Percentiles rank a stretch among this genome's conserved stretches.
These are phyloP conservation scores for Pygmarrhopalites habei DNA, from an alignment of 1,140 invertebrate species.

Conservation along the genomic window DNA sequence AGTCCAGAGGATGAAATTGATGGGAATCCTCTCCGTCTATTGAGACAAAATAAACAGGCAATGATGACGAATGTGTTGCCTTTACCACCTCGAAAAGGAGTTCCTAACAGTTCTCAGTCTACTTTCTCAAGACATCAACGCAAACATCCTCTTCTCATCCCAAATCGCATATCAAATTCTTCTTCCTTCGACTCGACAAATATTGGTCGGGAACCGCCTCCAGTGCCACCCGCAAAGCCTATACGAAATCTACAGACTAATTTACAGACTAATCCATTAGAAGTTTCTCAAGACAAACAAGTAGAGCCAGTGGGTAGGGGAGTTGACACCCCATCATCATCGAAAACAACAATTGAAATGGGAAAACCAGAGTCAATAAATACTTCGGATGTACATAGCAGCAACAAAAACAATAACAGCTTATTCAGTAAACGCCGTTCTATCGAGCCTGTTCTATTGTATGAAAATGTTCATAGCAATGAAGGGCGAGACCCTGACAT, in stretches of 20 bases:
- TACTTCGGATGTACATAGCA: no score
- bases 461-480: neutral
- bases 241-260: slow-evolving; percentile 3
- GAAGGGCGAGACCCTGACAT: neutral
- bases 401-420: no score
- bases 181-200: no score
- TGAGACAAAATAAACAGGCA: slow-evolving; percentile 45
- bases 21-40: slow-evolving; percentile 63
- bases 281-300: neutral
- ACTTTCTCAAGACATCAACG: slow-evolving; percentile 63
- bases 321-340: neutral
- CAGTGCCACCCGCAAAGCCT: slow-evolving; percentile 26
- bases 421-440: neutral
- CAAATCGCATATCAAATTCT: slow-evolving; percentile 41
- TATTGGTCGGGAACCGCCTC: no score
- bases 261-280: neutral
- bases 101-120: slow-evolving; percentile 54
- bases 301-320: no score
- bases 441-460: neutral
- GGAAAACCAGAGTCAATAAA: no score
- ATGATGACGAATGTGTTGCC: slow-evolving; percentile 49
- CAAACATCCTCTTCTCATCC: slow-evolving; percentile 80
- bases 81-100: slow-evolving; percentile 69
- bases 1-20: slow-evolving; percentile 45
- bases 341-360: neutral